A percentile compares a stretch with the other conserved stretches of the same genome.
phyloP scores from a whole-genome alignment of 2,797 vertebrate genomes.

The Myotis myotis region DNA sequence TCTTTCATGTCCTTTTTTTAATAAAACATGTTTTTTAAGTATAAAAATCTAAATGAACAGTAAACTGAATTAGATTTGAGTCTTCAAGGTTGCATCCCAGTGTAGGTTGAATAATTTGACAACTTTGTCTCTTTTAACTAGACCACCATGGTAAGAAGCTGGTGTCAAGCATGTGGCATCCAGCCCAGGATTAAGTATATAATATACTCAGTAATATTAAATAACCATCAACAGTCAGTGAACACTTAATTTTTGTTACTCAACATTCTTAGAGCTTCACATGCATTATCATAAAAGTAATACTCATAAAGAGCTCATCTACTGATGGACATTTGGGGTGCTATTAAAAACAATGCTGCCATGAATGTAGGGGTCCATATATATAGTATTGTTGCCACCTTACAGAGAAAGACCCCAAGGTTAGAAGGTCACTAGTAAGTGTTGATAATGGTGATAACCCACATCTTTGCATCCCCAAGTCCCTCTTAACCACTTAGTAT shows the following conservation, averaged over 20 bases:
- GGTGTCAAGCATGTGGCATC: neutral
- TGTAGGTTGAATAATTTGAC: neutral
- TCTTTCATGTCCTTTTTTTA: neutral
- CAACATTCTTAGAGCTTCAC: neutral
- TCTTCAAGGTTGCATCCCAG: neutral
- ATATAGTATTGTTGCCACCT: neutral
- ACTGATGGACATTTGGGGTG: too few species aligned
- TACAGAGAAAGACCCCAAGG: neutral
- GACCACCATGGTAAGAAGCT: neutral
- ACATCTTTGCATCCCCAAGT: neutral
- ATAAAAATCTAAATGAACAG: neutral
- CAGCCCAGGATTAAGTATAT: neutral
- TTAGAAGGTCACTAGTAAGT: neutral
- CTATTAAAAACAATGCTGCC: too few species aligned
- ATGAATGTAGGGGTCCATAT: neutral
- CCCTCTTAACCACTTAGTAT: neutral
- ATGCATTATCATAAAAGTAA: neutral
- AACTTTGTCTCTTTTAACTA: constrained; percentile 22
- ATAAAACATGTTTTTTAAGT: neutral
- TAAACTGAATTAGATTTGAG: neutral
- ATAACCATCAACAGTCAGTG: constrained; percentile 22
- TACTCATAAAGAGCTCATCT: neutral
- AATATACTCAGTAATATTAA: constrained; percentile 38
- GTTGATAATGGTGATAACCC: too few species aligned
- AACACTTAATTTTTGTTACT: constrained; percentile 58